These are phyloP conservation scores for Setipinna tenuifilis DNA, from an alignment of 2,797 vertebrate genomes.

Conservation along the genomic window DNA sequence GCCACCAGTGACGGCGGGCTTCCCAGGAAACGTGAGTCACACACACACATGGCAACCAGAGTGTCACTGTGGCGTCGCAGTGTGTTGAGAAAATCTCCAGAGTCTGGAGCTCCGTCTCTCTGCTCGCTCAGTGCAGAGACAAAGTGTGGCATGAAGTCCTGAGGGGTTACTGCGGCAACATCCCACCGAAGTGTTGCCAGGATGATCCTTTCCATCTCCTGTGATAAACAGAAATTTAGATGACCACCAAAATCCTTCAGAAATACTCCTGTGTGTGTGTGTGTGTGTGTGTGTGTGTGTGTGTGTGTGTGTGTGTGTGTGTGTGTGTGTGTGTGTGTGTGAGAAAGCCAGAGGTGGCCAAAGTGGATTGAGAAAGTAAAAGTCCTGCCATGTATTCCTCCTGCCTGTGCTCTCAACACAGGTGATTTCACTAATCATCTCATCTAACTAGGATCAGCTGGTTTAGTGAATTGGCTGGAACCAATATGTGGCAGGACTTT, in stretches of 20 bases:
- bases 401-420: too few species aligned
- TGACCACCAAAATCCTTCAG: neutral
- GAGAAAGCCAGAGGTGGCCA: too few species aligned
- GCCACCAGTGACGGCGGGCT: slow-evolving; percentile 75
- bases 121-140: slow-evolving; percentile 62
- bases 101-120: slow-evolving; percentile 39
- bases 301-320: neutral
- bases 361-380: too few species aligned
- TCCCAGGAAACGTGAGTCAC: slow-evolving; percentile 76
- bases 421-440: too few species aligned
- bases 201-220: slow-evolving; percentile 81
- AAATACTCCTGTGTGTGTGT: neutral
- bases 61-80: slow-evolving; percentile 77
- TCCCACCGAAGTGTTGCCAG: slow-evolving; percentile 78
- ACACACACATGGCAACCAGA: slow-evolving; percentile 75
- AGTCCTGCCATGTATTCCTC: neutral
- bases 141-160: slow-evolving; percentile 81
- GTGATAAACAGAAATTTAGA: neutral
- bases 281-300: neutral
- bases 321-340: neutral
- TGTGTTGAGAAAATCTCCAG: slow-evolving; percentile 59
- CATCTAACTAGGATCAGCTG: too few species aligned
- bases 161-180: slow-evolving; percentile 77
- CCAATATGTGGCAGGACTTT: too few species aligned
- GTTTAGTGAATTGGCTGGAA: too few species aligned